Evolutionary conservation across 2,888 invertebrate genomes (phyloP).

Genomic region (Mechanitis messenoides): DNA sequence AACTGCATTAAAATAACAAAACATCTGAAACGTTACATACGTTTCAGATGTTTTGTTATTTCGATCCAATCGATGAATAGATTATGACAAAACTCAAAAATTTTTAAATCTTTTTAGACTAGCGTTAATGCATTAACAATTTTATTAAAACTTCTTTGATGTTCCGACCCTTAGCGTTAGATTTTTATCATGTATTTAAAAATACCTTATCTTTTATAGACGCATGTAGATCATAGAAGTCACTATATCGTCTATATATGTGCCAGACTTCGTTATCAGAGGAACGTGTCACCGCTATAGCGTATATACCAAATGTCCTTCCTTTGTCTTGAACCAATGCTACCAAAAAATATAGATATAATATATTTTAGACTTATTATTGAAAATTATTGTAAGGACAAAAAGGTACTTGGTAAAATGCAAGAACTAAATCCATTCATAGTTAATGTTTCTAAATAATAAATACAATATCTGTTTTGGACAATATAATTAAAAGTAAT

Average conservation of each 20-base stretch:
- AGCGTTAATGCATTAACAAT: no score
- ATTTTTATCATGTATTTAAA: no score
- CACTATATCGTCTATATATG: slow-evolving; percentile 93
- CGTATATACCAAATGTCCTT: slow-evolving; percentile 92
- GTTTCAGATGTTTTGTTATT: no score
- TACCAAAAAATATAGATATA: slow-evolving; percentile 30
- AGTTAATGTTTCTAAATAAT: not conserved
- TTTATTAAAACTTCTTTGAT: not conserved
- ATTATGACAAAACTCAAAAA: no score
- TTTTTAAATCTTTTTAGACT: no score
- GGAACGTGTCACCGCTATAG: slow-evolving; percentile 85
- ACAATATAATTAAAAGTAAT: not conserved
- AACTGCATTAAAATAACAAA: no score
- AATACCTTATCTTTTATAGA: slow-evolving; percentile 83
- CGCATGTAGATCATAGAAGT: slow-evolving; percentile 92
- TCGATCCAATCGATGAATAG: no score
- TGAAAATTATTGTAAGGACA: not conserved
- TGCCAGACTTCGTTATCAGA: slow-evolving; percentile 89
- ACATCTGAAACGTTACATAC: no score
- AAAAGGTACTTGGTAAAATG: not conserved
- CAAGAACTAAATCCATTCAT: not conserved
- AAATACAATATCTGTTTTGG: not conserved
- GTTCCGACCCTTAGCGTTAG: no score
- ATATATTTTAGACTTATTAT: not conserved
- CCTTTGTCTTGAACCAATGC: slow-evolving; percentile 89